Conservation (phyloP, 2,797 vertebrate genomes). For the Notamacropus eugenii region DNA sequence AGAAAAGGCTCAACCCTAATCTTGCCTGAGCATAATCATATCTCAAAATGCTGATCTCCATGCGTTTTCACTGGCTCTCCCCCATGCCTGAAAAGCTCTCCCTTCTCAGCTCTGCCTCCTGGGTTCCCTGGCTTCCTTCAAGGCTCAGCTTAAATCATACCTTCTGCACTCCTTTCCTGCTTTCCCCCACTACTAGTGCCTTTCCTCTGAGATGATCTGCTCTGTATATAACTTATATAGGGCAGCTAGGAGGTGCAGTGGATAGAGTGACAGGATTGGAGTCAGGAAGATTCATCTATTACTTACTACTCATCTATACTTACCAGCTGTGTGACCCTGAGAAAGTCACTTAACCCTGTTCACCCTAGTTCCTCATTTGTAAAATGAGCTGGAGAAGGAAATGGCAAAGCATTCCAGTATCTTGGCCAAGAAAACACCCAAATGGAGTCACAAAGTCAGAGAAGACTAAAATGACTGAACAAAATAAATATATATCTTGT, state of each 20-base stretch:
- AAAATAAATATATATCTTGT: background rate
- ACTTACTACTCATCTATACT: too few relatives aligned
- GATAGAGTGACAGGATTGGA: background rate
- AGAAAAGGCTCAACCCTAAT: conserved; percentile 2
- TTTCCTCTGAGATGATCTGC: background rate
- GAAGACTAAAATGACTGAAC: background rate
- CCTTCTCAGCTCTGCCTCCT: background rate
- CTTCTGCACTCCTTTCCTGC: background rate
- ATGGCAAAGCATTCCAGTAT: background rate
- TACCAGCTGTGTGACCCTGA: too few relatives aligned
- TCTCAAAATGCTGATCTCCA: background rate
- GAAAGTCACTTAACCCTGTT: too few relatives aligned
- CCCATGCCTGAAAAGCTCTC: background rate
- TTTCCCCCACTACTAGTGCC: background rate
- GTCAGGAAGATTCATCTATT: too few relatives aligned
- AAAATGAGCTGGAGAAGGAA: background rate
- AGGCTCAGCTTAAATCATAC: background rate
- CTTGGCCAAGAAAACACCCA: background rate
- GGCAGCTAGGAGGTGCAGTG: background rate
- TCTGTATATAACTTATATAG: background rate
- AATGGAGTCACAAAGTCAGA: background rate
- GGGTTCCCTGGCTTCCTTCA: background rate
- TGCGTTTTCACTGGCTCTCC: background rate
- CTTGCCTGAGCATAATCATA: background rate
- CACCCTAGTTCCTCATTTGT: background rate